Evolutionary conservation across 37 sponge, comb jelly and placozoan species (phyloP).

Genomic region (Spongilla lacustris): DNA sequence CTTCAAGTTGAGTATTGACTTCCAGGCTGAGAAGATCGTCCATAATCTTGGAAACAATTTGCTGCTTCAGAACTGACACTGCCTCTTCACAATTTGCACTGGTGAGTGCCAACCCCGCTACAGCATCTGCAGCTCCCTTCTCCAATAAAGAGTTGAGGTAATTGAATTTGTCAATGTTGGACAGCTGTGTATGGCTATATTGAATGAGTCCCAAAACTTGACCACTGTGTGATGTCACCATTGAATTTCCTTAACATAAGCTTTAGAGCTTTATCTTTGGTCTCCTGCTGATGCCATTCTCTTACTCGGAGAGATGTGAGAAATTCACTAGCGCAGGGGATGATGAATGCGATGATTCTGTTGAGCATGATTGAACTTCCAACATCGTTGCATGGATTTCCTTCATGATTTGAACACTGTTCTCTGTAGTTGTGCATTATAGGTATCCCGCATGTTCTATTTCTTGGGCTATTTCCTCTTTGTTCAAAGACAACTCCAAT

Average conservation of each 20-base stretch:
- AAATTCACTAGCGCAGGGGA: too few relatives aligned
- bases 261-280: constrained; percentile 16
- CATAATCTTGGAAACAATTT: too few relatives aligned
- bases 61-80: not conserved
- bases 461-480: constrained; percentile 11
- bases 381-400: too few relatives aligned
- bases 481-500: not conserved
- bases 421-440: not conserved
- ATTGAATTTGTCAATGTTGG: constrained; percentile 14
- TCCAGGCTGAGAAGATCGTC: constrained; percentile 7
- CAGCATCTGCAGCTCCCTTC: too few relatives aligned
- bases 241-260: not conserved
- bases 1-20: constrained; percentile 7
- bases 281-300: not conserved
- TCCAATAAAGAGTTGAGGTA: constrained; percentile 5
- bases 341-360: too few relatives aligned
- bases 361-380: too few relatives aligned
- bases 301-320: not conserved
- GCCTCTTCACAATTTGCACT: constrained; percentile 5
- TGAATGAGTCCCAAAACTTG: constrained; percentile 21
- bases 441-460: constrained; percentile 26
- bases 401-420: not conserved
- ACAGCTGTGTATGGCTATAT: constrained; percentile 5
- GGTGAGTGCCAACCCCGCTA: too few relatives aligned
- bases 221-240: too few relatives aligned